phyloP scores from a whole-genome alignment of 1,140 invertebrate genomes.

The Magallana angulata region DNA sequence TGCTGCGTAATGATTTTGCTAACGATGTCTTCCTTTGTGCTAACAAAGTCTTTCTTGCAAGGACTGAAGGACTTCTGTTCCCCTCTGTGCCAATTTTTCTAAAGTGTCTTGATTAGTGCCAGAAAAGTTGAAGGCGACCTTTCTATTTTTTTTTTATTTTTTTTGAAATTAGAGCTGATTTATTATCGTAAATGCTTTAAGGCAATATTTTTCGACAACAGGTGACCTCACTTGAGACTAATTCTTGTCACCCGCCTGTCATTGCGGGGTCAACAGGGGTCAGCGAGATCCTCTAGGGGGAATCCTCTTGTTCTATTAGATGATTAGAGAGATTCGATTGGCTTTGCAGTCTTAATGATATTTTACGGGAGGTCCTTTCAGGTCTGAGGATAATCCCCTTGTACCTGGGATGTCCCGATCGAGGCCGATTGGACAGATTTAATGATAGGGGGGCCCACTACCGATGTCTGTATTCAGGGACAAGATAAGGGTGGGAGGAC shows the following conservation, averaged over 20 bases:
- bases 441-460: not conserved
- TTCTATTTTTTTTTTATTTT: too few relatives aligned
- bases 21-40: not conserved
- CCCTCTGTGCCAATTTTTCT: too few relatives aligned
- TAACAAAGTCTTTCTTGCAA: too few relatives aligned
- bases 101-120: too few relatives aligned
- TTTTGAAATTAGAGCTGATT: not conserved
- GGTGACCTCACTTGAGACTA: not conserved
- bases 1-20: constrained; percentile 1
- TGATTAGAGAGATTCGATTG: not conserved
- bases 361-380: not conserved
- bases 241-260: not conserved
- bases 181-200: not conserved
- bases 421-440: constrained; percentile 6
- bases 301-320: not conserved
- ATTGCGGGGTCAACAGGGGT: not conserved
- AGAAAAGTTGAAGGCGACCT: too few relatives aligned
- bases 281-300: not conserved
- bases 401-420: not conserved
- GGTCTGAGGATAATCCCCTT: not conserved
- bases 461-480: not conserved
- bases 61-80: too few relatives aligned
- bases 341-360: too few relatives aligned
- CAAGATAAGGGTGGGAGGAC: not conserved
- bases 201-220: not conserved